phyloP scores from a whole-genome alignment of 2,113 vertebrate species.

The Phylloscopus whistleri region DNA sequence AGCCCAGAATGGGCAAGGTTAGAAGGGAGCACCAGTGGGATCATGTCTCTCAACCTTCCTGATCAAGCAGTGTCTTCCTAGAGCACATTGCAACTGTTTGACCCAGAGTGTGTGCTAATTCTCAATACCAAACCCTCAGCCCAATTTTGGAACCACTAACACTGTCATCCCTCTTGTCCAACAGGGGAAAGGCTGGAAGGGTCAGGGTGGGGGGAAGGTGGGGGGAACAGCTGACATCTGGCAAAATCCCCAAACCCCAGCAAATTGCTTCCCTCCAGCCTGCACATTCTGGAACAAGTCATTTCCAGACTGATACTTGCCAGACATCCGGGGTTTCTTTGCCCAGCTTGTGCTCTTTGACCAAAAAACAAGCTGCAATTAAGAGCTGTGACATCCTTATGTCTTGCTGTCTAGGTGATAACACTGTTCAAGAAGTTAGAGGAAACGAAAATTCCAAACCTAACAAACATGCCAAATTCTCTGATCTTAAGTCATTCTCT shows the following conservation, averaged over 20 bases:
- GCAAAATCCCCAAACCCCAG: neutral
- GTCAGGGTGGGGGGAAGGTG: rapidly evolving
- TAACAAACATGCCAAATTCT: neutral
- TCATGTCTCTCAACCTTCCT: neutral
- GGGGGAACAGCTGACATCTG: rapidly evolving
- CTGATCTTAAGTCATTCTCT: neutral
- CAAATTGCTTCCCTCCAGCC: neutral
- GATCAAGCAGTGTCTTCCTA: neutral
- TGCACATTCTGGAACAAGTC: neutral
- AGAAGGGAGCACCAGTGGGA: neutral
- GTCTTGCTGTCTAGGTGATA: neutral
- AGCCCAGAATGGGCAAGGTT: neutral
- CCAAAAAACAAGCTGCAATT: neutral
- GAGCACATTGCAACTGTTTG: neutral
- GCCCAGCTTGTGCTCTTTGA: neutral
- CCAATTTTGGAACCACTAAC: neutral
- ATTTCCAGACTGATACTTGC: neutral
- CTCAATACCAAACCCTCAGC: neutral
- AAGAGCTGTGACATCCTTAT: neutral
- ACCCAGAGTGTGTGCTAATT: rapidly evolving
- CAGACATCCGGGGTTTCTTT: neutral
- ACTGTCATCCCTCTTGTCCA: neutral
- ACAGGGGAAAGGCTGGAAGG: neutral
- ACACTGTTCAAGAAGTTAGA: neutral
- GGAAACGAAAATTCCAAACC: neutral